Evolutionary conservation across 2,113 vertebrate genomes (phyloP), one percentile per base, ranked within the genome.

Genomic region (Lophura nycthemera): DNA sequence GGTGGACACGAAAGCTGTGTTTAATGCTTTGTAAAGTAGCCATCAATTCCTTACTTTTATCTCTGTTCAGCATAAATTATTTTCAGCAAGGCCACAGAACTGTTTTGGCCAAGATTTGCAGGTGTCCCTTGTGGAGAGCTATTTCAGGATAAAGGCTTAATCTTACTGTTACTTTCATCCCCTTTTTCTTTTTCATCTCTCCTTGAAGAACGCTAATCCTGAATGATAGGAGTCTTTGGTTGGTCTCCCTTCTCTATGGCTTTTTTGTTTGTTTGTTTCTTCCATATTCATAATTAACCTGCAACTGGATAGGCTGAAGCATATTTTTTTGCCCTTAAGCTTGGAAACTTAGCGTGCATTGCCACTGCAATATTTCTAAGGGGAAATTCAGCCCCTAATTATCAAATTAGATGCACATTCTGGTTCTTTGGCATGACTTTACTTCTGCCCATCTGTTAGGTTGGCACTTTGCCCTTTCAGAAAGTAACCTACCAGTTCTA

Each of bases 341-440:
- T 82, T 76, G 69, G 67, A 90, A 91, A 92, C 81, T 85, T 89
- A 29, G 38, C 74, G 64, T 56, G n/a, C 0, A 0, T 47, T 95
- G 78, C 86, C 29, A 16, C 8, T 71, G 61, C 75, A 65, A 57
- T 94, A 83, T 95, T 97, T 97, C 84, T 90, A 63, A 80, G 40
- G 69, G 94, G 78, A 90, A 92, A 84, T 96, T 95, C 93, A 85
- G 78, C 45, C 86, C 72, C 88, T 97, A 90, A 95, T 96, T 96
- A 93, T 95, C 92, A 95, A 96, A 96, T 96, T 94, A 94, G 95
- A 94, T 90, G 92, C 95, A 93, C 95, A 95, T 96, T 95, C 81
- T 94, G 93, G 86, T 90, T 96, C 90, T 89, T 93, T 96, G 95
- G 92, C 93, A 79, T 93, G 81, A 78, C 81, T 96, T 95, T 30